A percentile compares a stretch with the other conserved stretches of the same genome.
Conservation (phyloP, 2,797 vertebrate genomes). For the Sebastes diaconus region DNA sequence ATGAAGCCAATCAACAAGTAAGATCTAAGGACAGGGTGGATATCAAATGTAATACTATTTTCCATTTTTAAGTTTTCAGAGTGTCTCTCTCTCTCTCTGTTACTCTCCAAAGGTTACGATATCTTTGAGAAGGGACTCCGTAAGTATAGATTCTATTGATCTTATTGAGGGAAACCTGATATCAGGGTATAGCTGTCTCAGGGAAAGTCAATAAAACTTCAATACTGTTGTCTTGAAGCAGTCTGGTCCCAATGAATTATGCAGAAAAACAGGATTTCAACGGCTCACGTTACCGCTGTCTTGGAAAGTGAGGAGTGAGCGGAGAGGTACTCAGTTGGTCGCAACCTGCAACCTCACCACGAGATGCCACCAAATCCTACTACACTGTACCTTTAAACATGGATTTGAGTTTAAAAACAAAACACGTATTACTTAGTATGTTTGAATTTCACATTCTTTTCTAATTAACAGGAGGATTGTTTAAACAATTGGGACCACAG, state of each 20-base stretch:
- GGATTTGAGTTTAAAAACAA: neutral
- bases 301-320: too few species aligned
- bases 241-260: neutral
- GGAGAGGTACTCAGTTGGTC: too few species aligned
- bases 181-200: neutral
- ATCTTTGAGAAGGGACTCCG: neutral
- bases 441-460: conserved; percentile 1
- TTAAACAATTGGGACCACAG: conserved; percentile 12
- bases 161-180: conserved; percentile 27
- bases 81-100: neutral
- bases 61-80: neutral
- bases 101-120: neutral
- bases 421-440: neutral
- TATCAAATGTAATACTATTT: neutral
- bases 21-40: neutral
- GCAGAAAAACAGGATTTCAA: neutral
- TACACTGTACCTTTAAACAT: neutral
- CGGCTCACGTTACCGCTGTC: too few species aligned
- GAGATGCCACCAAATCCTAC: too few species aligned
- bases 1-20: conserved; percentile 2
- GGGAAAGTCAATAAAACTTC: neutral
- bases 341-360: too few species aligned
- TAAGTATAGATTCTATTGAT: conserved; percentile 24
- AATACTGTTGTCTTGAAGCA: neutral
- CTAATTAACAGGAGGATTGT: conserved; percentile 9